Percentiles rank a stretch among this genome's conserved stretches.
phyloP scores from a whole-genome alignment of 2,888 invertebrate species.

The Phalera bucephala region DNA sequence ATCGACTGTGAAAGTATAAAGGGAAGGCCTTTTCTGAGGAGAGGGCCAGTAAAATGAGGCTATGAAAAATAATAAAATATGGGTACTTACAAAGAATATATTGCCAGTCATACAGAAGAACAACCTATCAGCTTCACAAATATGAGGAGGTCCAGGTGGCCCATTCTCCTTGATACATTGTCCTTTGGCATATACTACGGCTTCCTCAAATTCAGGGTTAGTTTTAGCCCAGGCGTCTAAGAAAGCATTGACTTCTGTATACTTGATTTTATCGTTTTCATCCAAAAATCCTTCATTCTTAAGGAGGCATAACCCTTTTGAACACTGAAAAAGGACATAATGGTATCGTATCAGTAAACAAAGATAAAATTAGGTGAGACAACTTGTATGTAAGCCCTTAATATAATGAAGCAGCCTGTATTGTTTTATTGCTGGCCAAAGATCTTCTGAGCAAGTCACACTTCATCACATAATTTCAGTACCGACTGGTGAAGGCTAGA shows the following conservation, averaged over 20 bases:
- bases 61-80: too few relatives aligned
- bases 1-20: too few relatives aligned
- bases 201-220: slow-evolving; percentile 43
- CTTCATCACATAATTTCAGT: too few relatives aligned
- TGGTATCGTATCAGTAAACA: too few relatives aligned
- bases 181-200: slow-evolving; percentile 38
- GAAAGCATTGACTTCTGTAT: slow-evolving; percentile 36
- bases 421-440: too few relatives aligned
- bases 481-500: too few relatives aligned
- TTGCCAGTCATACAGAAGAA: slow-evolving; percentile 55
- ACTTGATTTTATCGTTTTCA: slow-evolving; percentile 41
- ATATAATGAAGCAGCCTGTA: too few relatives aligned
- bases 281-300: slow-evolving; percentile 46
- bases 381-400: too few relatives aligned
- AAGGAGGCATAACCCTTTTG: slow-evolving; percentile 53
- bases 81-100: slow-evolving; percentile 24
- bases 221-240: slow-evolving; percentile 43
- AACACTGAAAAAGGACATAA: slow-evolving; percentile 46
- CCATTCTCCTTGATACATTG: slow-evolving; percentile 39
- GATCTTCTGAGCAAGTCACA: too few relatives aligned
- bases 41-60: too few relatives aligned
- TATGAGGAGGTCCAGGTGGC: slow-evolving; percentile 43
- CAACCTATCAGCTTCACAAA: slow-evolving; percentile 54
- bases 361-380: too few relatives aligned
- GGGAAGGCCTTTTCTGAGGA: too few relatives aligned